Evolutionary conservation across 2,113 vertebrate genomes (phyloP).

Genomic region (Malurus cyaneus): DNA sequence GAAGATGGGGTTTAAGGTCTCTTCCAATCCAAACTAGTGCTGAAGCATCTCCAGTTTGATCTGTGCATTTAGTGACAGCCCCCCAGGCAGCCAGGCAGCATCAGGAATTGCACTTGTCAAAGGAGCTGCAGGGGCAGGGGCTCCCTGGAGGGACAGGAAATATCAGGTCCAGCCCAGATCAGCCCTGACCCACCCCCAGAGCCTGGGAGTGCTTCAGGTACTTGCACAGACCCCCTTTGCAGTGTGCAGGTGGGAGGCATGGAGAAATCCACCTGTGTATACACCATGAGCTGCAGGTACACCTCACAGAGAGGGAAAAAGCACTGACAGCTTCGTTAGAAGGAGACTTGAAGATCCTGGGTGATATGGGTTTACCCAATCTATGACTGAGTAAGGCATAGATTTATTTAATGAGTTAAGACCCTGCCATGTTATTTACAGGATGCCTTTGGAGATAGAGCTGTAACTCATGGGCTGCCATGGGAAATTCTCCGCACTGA

Average conservation of each 20-base stretch:
- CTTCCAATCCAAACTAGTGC: not conserved
- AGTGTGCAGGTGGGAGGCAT: not conserved
- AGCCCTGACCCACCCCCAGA: not conserved
- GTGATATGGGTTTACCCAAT: not conserved
- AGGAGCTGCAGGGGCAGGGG: not conserved
- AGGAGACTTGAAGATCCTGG: not conserved
- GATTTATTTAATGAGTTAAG: constrained; percentile 34
- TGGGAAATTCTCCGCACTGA: not conserved
- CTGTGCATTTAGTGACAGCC: not conserved
- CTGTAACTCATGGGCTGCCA: constrained; percentile 52
- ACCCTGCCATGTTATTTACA: constrained; percentile 39
- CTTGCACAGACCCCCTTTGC: rapidly evolving
- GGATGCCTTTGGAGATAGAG: constrained; percentile 54
- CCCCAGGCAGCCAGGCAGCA: not conserved
- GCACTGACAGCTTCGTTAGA: not conserved
- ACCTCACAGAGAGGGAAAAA: not conserved
- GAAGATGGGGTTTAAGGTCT: not conserved
- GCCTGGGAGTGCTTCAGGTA: not conserved
- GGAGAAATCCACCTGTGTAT: not conserved
- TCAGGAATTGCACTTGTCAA: not conserved
- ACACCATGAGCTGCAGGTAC: not conserved
- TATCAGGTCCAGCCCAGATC: not conserved
- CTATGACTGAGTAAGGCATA: not conserved
- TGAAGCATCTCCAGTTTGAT: not conserved
- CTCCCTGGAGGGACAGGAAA: not conserved